Percentiles rank a stretch among this genome's conserved stretches.
phyloP scores from a whole-genome alignment of 2,113 vertebrate genomes.

The Entosphenus tridentatus region DNA sequence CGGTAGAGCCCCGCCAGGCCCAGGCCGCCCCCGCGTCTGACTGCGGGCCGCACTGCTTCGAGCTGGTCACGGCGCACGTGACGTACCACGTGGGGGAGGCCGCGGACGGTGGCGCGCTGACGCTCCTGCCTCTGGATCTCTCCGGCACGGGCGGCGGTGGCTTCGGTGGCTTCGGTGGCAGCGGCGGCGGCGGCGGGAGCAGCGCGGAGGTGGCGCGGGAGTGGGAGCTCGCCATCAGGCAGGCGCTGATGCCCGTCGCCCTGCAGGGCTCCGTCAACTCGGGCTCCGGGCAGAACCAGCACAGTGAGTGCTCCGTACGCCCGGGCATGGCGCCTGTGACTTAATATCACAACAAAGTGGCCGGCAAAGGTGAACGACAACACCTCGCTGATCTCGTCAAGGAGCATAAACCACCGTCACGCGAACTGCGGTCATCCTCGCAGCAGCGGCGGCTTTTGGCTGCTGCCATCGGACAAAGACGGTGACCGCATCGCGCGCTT shows the following conservation, averaged over 20 bases:
- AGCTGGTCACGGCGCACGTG: constrained; percentile 90
- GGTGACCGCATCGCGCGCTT: too few relatives aligned
- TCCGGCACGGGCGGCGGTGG: too few relatives aligned
- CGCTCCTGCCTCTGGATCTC: too few relatives aligned
- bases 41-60: constrained; percentile 76
- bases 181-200: constrained; percentile 54
- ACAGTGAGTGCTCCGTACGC: constrained; percentile 44
- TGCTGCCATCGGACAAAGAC: too few relatives aligned
- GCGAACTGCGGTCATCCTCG: too few relatives aligned
- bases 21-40: too few relatives aligned
- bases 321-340: too few relatives aligned
- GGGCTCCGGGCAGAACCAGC: constrained; percentile 58
- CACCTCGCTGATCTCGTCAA: too few relatives aligned
- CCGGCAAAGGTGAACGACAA: too few relatives aligned
- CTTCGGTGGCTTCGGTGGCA: constrained; percentile 32
- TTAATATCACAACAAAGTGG: too few relatives aligned
- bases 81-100: constrained; percentile 97
- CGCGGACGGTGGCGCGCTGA: constrained; percentile 16
- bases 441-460: too few relatives aligned
- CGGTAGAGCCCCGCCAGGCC: constrained; percentile 37
- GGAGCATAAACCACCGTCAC: too few relatives aligned
- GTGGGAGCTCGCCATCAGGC: constrained; percentile 92
- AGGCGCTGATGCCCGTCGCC: constrained; percentile 92
- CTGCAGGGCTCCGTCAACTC: constrained; percentile 68
- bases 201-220: constrained; percentile 73